Conservation (phyloP, 2,888 invertebrate genomes). For the Subacronicta megacephala region DNA sequence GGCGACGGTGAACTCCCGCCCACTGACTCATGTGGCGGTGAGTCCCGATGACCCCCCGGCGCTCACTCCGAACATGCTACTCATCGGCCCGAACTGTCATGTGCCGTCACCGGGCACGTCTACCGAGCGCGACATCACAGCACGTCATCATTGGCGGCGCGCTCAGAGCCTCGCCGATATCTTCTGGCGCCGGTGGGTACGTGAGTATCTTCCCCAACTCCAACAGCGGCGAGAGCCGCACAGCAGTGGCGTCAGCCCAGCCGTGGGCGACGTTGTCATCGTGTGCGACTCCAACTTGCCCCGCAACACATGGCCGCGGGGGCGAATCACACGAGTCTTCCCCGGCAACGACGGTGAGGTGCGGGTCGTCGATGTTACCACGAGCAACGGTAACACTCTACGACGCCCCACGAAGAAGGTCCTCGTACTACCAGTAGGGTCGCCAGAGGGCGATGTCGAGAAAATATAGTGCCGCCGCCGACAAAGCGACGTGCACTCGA, state of each 20-base stretch:
- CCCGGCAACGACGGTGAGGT: not conserved
- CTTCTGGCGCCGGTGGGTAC: not conserved
- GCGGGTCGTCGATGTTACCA: not conserved
- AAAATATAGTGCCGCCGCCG: not conserved
- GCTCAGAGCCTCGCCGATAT: not conserved
- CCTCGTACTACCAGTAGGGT: not conserved
- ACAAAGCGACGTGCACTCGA: no score
- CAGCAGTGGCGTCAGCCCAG: not conserved
- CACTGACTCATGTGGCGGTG: not conserved
- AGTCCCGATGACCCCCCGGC: not conserved
- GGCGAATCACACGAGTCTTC: not conserved
- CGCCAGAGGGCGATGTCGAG: not conserved
- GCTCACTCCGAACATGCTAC: not conserved
- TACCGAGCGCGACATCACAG: not conserved
- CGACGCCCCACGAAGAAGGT: not conserved
- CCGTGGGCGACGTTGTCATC: not conserved
- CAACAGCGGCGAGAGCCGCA: constrained; percentile 1
- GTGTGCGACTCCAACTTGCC: not conserved
- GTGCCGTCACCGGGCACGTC: not conserved
- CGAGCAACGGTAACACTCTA: not conserved
- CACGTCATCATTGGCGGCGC: not conserved
- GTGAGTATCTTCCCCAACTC: not conserved
- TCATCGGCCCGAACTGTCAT: not conserved
- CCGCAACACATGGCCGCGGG: not conserved
- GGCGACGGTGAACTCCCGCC: not conserved